Percentiles rank a stretch among this genome's conserved stretches.
These are phyloP conservation scores for Isaurus tuberculatus DNA, from an alignment of 92 coral and sea anemone genomes.

Conservation along the genomic window DNA sequence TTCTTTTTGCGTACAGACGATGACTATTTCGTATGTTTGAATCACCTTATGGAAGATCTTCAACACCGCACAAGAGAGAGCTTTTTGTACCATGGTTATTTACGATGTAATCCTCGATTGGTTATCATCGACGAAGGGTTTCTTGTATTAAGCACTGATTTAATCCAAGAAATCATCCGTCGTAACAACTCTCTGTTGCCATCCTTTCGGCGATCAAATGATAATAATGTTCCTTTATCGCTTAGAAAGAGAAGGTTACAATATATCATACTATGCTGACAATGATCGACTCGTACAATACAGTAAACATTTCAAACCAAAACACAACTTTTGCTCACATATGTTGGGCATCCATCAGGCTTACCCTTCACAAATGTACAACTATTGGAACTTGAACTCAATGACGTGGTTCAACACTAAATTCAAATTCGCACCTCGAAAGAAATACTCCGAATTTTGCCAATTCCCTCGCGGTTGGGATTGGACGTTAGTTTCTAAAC, in stretches of 20 bases:
- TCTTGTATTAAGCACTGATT: conserved; percentile 42
- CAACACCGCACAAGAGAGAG: conserved; percentile 58
- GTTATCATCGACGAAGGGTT: conserved; percentile 65
- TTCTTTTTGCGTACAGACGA: conserved; percentile 42
- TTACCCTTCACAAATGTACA: conserved; percentile 49
- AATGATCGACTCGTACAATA: conserved; percentile 51
- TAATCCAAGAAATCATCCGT: conserved; percentile 39
- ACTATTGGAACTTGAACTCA: conserved; percentile 57
- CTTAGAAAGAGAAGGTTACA: conserved; percentile 45
- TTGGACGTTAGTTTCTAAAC: conserved; percentile 44
- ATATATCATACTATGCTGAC: conserved; percentile 57
- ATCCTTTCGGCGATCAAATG: conserved; percentile 64
- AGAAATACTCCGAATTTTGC: conserved; percentile 41
- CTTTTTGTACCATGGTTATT: conserved; percentile 58
- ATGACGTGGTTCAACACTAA: conserved; percentile 36
- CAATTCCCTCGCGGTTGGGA: conserved; percentile 32
- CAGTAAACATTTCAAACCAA: background rate
- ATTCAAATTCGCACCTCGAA: conserved; percentile 41
- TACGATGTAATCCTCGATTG: conserved; percentile 51
- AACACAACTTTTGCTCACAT: too few relatives aligned
- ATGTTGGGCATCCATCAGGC: conserved; percentile 62
- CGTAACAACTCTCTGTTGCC: conserved; percentile 55
- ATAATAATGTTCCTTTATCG: conserved; percentile 56
- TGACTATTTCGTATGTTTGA: conserved; percentile 36
- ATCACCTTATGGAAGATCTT: conserved; percentile 49